phyloP scores from a whole-genome alignment of 2,888 invertebrate genomes.

The Adelognathus sp. region DNA sequence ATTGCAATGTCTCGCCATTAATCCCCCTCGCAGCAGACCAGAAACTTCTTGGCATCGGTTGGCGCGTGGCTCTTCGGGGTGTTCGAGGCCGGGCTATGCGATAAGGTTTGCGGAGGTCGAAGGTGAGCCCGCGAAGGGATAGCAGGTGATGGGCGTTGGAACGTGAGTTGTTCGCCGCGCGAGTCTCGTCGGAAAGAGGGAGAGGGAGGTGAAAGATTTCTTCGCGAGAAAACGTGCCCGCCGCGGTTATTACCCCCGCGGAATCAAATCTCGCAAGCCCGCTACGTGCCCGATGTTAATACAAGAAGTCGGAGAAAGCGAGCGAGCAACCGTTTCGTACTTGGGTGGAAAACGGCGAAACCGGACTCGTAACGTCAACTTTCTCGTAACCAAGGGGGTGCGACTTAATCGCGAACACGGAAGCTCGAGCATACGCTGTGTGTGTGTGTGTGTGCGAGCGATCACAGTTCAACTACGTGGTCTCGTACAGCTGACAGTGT shows the following conservation, averaged over 20 bases:
- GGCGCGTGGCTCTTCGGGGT: constrained; percentile 11
- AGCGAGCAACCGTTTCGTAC: constrained; percentile 1
- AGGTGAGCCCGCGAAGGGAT: neutral
- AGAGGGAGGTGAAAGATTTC: constrained; percentile 64
- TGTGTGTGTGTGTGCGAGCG: neutral
- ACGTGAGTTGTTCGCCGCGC: constrained; percentile 25
- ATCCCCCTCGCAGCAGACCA: constrained; percentile 1
- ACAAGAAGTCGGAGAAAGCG: constrained; percentile 39
- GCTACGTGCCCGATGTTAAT: constrained; percentile 72
- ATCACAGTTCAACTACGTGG: neutral
- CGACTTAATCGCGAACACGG: constrained; percentile 37
- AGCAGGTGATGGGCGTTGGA: constrained; percentile 39
- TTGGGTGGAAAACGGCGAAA: too few species aligned
- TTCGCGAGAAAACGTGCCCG: constrained; percentile 68
- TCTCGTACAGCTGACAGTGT: constrained; percentile 73
- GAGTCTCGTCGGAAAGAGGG: constrained; percentile 44
- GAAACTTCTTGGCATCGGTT: constrained; percentile 26
- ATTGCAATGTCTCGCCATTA: constrained; percentile 27
- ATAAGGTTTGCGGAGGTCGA: constrained; percentile 36
- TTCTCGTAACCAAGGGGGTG: constrained; percentile 1
- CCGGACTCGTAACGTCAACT: constrained; percentile 13
- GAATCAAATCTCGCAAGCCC: constrained; percentile 71
- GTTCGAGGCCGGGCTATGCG: constrained; percentile 21
- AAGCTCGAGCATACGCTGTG: neutral
- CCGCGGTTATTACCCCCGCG: constrained; percentile 71